These are phyloP conservation scores for Pecten maximus DNA, from an alignment of 2,888 invertebrate species.

Conservation along the genomic window DNA sequence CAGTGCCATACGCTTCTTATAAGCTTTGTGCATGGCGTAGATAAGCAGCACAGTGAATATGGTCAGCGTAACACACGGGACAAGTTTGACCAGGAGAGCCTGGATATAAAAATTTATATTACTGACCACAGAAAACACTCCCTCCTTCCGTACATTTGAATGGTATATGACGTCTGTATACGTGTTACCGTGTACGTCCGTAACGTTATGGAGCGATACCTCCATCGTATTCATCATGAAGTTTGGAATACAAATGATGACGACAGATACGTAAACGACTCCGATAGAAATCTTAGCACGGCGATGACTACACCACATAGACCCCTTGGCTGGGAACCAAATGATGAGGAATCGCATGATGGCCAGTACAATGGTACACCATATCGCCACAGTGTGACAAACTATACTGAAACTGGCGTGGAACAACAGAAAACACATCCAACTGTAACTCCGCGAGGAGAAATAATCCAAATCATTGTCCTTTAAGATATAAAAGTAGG, in stretches of 20 bases:
- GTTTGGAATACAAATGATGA: slow-evolving; percentile 92
- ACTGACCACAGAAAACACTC: slow-evolving; percentile 35
- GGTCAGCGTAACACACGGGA: slow-evolving; percentile 94
- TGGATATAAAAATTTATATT: slow-evolving; percentile 85
- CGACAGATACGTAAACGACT: slow-evolving; percentile 91
- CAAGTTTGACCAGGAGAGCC: slow-evolving; percentile 95
- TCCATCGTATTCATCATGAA: slow-evolving; percentile 87
- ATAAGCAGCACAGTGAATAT: slow-evolving; percentile 84
- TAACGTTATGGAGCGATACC: background rate
- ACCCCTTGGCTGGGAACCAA: slow-evolving; percentile 91
- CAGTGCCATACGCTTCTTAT: slow-evolving; percentile 74
- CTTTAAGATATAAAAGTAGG: slow-evolving; percentile 85
- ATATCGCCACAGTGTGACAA: slow-evolving; percentile 95
- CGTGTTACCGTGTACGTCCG: slow-evolving; percentile 6
- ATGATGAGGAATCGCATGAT: slow-evolving; percentile 92
- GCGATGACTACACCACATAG: slow-evolving; percentile 91
- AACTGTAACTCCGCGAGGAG: slow-evolving; percentile 78
- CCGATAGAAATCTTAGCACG: slow-evolving; percentile 92
- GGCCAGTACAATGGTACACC: slow-evolving; percentile 95
- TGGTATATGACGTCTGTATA: slow-evolving; percentile 40
- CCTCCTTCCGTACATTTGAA: slow-evolving; percentile 16
- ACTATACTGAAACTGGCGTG: slow-evolving; percentile 95
- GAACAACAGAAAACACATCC: slow-evolving; percentile 85
- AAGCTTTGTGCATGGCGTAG: slow-evolving; percentile 82
- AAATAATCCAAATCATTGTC: slow-evolving; percentile 65